Conservation (phyloP, 2,888 invertebrate species). For the Andrena trimmerana region DNA sequence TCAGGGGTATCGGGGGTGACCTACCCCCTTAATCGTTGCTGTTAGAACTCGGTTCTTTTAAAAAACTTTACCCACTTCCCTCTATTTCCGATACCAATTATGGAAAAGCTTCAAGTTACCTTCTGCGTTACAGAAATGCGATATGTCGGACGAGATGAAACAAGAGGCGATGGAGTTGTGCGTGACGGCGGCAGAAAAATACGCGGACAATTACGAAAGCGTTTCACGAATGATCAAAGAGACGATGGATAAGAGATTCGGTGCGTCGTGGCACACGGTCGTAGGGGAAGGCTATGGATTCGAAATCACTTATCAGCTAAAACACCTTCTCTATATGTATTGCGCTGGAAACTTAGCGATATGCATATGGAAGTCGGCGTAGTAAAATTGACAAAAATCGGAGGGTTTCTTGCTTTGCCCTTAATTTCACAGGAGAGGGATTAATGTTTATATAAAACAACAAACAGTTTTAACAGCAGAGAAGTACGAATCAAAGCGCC, state of each 20-base stretch:
- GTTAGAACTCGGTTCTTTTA: background rate
- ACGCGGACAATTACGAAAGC: slow-evolving; percentile 88
- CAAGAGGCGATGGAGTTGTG: slow-evolving; percentile 89
- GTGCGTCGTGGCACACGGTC: slow-evolving; percentile 89
- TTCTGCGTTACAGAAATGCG: slow-evolving; percentile 76
- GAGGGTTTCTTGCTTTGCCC: background rate
- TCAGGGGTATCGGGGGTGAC: too few relatives aligned
- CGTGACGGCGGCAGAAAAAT: slow-evolving; percentile 89
- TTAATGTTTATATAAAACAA: slow-evolving; percentile 2
- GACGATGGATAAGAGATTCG: slow-evolving; percentile 89
- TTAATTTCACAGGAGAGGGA: background rate
- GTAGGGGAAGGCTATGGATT: slow-evolving; percentile 90
- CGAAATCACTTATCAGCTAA: slow-evolving; percentile 89
- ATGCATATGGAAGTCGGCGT: slow-evolving; percentile 87
- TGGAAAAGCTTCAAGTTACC: background rate
- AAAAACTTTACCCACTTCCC: background rate
- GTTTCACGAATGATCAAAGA: slow-evolving; percentile 90
- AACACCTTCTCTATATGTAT: slow-evolving; percentile 87
- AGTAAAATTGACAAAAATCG: slow-evolving; percentile 27
- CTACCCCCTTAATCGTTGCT: background rate
- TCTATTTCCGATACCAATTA: too few relatives aligned
- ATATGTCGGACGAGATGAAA: slow-evolving; percentile 89
- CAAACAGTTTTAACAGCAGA: background rate
- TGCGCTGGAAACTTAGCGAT: slow-evolving; percentile 89
- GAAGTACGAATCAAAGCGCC: background rate